phyloP scores from a whole-genome alignment of 2,797 vertebrate species.

The Allobates femoralis region DNA sequence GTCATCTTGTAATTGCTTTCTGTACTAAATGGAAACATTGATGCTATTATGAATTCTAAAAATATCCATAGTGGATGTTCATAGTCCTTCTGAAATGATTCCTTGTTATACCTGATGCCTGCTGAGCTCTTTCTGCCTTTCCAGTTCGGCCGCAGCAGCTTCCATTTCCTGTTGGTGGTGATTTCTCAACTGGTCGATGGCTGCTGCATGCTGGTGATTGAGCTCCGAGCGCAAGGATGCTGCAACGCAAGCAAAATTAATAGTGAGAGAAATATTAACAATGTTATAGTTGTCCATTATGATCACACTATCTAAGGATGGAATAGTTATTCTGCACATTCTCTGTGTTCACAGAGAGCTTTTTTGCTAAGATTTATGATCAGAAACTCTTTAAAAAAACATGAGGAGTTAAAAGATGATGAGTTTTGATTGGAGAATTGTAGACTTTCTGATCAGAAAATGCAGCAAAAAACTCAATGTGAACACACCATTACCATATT shows the following conservation, averaged over 20 bases:
- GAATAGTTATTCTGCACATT: not conserved
- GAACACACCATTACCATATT: too few relatives aligned
- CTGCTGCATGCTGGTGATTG: conserved; percentile 94
- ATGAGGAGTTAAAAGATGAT: too few relatives aligned
- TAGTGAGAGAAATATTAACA: not conserved
- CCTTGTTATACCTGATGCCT: conserved; percentile 82
- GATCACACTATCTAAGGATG: not conserved
- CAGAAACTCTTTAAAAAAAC: too few relatives aligned
- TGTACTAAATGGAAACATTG: too few relatives aligned
- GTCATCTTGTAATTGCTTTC: too few relatives aligned
- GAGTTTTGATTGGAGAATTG: too few relatives aligned
- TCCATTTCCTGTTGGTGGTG: conserved; percentile 91
- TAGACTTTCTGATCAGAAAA: too few relatives aligned
- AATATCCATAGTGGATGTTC: not conserved
- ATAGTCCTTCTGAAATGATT: not conserved
- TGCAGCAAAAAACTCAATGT: too few relatives aligned
- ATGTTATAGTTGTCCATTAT: not conserved
- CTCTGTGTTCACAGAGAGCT: too few relatives aligned
- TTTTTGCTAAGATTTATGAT: too few relatives aligned
- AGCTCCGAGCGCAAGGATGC: conserved; percentile 95
- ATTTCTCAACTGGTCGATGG: conserved; percentile 91
- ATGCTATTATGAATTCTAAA: not conserved
- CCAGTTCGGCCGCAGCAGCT: conserved; percentile 86
- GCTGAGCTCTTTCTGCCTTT: conserved; percentile 88
- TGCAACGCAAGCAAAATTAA: conserved; percentile 66